A percentile compares a stretch with the other conserved stretches of the same genome.
phyloP scores from a whole-genome alignment of 2,888 invertebrate species.

The Seira musarum region DNA sequence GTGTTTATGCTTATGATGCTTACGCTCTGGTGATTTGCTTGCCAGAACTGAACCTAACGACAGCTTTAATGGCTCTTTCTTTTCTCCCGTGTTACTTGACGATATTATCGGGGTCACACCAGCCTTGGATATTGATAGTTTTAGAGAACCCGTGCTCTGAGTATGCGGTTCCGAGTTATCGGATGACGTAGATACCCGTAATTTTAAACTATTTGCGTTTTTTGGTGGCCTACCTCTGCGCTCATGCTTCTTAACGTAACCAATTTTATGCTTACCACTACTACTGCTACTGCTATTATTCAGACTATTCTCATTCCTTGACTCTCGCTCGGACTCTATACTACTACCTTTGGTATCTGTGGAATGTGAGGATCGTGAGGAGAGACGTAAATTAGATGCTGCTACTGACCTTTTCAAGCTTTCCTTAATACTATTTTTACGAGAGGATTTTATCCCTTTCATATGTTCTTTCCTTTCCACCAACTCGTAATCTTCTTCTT shows the following conservation, averaged over 20 bases:
- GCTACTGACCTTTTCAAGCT: constrained; percentile 60
- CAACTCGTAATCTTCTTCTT: constrained; percentile 53
- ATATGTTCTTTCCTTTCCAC: constrained; percentile 55
- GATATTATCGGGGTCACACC: constrained; percentile 52
- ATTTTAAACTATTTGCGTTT: constrained; percentile 33
- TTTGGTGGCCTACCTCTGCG: constrained; percentile 36
- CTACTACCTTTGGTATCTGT: constrained; percentile 51
- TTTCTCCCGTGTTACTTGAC: constrained; percentile 42
- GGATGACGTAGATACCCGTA: constrained; percentile 39
- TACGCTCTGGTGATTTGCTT: constrained; percentile 62
- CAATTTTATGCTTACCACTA: constrained; percentile 10
- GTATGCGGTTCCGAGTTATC: constrained; percentile 35
- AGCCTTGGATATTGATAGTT: constrained; percentile 62
- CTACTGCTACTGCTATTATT: constrained; percentile 33
- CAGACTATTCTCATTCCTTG: constrained; percentile 46
- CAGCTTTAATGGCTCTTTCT: constrained; percentile 58
- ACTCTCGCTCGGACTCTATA: constrained; percentile 48
- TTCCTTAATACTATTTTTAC: constrained; percentile 57
- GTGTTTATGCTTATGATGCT: constrained; percentile 67
- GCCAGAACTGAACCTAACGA: constrained; percentile 56
- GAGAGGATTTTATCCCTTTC: constrained; percentile 58
- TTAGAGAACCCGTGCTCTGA: constrained; percentile 56
- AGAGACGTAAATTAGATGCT: constrained; percentile 46
- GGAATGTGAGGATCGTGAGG: constrained; percentile 51
- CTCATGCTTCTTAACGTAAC: constrained; percentile 35